A percentile compares a stretch with the other conserved stretches of the same genome.
Conservation (phyloP, 92 coral and sea anemone genomes). For the Porites evermanni region DNA sequence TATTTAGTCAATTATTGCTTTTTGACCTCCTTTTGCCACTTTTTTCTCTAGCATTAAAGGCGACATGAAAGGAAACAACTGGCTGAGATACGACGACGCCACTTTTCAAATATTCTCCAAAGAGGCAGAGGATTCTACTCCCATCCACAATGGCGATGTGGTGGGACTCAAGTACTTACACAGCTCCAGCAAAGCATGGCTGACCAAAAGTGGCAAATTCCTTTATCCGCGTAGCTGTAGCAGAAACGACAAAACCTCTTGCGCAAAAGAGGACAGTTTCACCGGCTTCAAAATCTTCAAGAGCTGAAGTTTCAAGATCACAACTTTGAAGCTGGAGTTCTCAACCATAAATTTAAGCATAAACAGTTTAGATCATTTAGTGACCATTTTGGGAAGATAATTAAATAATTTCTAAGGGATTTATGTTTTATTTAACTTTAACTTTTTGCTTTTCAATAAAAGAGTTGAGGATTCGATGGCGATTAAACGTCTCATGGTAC, state of each 20-base stretch:
- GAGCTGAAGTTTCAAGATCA: constrained; percentile 10
- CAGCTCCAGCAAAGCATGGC: constrained; percentile 52
- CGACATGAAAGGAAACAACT: constrained; percentile 38
- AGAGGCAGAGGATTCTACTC: constrained; percentile 50
- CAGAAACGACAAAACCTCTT: constrained; percentile 27
- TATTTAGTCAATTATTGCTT: too few relatives aligned
- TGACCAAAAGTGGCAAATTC: constrained; percentile 45
- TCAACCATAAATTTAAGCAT: not conserved
- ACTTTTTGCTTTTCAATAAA: too few relatives aligned
- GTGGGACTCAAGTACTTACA: constrained; percentile 69
- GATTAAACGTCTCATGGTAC: too few relatives aligned
- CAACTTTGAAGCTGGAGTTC: not conserved
- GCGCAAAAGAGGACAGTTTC: constrained; percentile 35
- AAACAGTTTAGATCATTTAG: not conserved
- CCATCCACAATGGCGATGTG: constrained; percentile 69
- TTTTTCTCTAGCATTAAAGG: not conserved
- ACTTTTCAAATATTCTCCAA: constrained; percentile 66
- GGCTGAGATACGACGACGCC: constrained; percentile 32
- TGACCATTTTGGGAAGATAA: not conserved
- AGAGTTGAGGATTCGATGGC: not conserved
- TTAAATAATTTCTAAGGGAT: not conserved
- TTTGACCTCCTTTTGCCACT: not conserved
- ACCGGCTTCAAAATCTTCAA: constrained; percentile 76
- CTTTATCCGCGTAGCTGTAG: constrained; percentile 62
- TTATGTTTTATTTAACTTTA: not conserved